Percentiles rank a stretch among this genome's conserved stretches.
phyloP scores from a whole-genome alignment of 2,113 vertebrate species.

The Polyodon spathula region DNA sequence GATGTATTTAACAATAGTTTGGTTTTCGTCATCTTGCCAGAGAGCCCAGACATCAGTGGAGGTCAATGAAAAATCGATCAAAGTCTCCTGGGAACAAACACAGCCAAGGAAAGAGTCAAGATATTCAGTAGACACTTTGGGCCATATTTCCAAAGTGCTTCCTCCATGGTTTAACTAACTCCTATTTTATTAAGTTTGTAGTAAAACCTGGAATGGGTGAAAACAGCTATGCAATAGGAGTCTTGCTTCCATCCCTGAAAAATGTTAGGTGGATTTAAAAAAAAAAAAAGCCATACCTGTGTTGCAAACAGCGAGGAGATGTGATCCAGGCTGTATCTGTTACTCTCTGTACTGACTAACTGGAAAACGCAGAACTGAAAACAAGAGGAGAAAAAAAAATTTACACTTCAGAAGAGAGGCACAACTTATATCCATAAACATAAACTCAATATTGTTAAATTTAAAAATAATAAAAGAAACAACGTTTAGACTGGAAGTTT shows the following conservation, averaged over 20 bases:
- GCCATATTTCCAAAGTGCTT: too few species aligned
- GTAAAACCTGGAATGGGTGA: background rate
- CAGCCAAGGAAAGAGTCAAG: background rate
- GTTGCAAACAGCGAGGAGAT: constrained; percentile 79
- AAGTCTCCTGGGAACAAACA: constrained; percentile 60
- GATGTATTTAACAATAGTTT: constrained; percentile 79
- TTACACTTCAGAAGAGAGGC: too few species aligned
- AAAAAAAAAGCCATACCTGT: constrained; percentile 54
- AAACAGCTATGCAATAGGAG: background rate
- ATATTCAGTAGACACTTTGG: background rate
- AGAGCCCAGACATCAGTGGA: constrained; percentile 82
- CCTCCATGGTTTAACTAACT: too few species aligned
- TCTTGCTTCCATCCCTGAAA: background rate
- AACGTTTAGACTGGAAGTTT: too few species aligned
- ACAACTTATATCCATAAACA: too few species aligned
- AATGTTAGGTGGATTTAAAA: too few species aligned
- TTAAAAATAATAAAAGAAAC: too few species aligned
- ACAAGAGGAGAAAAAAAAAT: constrained; percentile 5
- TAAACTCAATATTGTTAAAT: too few species aligned
- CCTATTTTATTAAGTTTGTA: too few species aligned
- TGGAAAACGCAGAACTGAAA: constrained; percentile 83
- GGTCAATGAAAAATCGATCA: constrained; percentile 83
- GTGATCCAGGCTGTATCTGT: constrained; percentile 82
- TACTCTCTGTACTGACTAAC: constrained; percentile 71
- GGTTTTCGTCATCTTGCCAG: constrained; percentile 83